phyloP scores from a whole-genome alignment of 2,797 vertebrate genomes.

The Sebastes cheni region DNA sequence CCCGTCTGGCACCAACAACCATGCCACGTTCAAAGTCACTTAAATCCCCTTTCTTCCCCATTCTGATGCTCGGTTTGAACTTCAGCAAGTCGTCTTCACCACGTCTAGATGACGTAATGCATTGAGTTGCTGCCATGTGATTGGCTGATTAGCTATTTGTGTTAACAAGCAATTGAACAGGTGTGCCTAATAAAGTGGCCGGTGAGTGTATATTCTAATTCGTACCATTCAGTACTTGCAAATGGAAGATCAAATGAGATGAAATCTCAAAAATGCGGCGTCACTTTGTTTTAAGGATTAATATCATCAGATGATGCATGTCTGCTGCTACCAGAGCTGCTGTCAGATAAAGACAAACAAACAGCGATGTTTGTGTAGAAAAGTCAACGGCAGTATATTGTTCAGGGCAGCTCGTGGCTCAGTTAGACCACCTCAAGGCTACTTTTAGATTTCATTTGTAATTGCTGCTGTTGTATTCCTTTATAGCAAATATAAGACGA shows the following conservation, averaged over 20 bases:
- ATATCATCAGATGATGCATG: neutral
- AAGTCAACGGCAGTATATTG: neutral
- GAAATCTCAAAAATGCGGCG: neutral
- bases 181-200: neutral
- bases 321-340: neutral
- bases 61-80: too few relatives aligned
- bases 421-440: neutral
- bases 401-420: neutral
- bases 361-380: neutral
- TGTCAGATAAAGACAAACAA: neutral
- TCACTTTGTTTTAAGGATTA: conserved; percentile 26
- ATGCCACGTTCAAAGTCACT: too few relatives aligned
- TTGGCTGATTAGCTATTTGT: too few relatives aligned
- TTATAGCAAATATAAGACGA: neutral
- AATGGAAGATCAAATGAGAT: conserved; percentile 12
- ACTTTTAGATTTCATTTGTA: neutral
- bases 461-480: neutral
- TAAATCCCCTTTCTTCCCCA: too few relatives aligned
- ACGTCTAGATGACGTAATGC: accelerated
- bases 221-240: neutral
- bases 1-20: too few relatives aligned
- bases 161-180: too few relatives aligned
- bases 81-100: too few relatives aligned
- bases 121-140: too few relatives aligned
- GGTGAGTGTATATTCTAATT: neutral